phyloP scores from a whole-genome alignment of 2,888 invertebrate genomes.

The Ectropis crepuscularia region DNA sequence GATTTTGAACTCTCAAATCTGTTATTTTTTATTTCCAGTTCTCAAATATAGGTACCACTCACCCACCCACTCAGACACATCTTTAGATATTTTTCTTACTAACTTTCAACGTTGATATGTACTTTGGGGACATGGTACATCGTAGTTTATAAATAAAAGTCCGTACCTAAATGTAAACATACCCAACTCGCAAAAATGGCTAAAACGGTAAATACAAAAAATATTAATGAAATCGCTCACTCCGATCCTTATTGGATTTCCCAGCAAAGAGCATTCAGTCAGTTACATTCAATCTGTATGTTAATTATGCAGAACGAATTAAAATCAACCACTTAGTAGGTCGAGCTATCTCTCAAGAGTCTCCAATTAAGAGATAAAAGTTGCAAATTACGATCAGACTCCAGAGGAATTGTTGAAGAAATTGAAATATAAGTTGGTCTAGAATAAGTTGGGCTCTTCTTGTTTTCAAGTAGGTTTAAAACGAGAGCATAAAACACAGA shows the following conservation, averaged over 20 bases:
- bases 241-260: background rate
- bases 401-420: background rate
- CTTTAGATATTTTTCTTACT: no score
- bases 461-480: no score
- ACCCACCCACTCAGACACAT: no score
- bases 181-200: background rate
- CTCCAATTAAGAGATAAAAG: conserved; percentile 11
- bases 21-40: no score
- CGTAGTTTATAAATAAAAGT: no score
- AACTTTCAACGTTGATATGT: no score
- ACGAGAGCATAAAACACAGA: no score
- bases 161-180: background rate
- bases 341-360: conserved; percentile 11
- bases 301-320: conserved; percentile 16
- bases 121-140: no score
- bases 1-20: no score
- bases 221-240: conserved; percentile 7
- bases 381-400: conserved; percentile 4
- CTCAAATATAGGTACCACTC: no score
- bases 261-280: conserved; percentile 6
- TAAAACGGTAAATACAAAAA: background rate
- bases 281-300: conserved; percentile 15
- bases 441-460: no score
- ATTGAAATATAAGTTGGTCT: background rate
- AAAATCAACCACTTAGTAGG: conserved; percentile 10